These are phyloP conservation scores for Drosophila limbata DNA, from an alignment of 2,888 invertebrate species.

Conservation along the genomic window DNA sequence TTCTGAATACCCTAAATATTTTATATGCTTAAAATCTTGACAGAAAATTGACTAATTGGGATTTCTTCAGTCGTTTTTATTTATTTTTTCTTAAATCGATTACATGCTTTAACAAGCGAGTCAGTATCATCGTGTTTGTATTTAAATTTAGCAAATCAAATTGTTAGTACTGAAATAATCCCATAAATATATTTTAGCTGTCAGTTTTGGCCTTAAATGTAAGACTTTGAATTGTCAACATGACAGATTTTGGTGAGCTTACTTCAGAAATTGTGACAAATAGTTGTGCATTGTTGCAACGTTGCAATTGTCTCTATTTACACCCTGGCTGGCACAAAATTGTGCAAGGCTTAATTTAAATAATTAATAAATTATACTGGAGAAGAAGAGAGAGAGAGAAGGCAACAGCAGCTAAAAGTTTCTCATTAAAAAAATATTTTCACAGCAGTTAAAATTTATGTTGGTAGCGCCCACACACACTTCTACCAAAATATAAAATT, in stretches of 20 bases:
- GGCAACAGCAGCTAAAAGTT: slow-evolving; percentile 74
- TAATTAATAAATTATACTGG: slow-evolving; percentile 78
- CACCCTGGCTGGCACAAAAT: slow-evolving; percentile 51
- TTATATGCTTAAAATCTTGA: neutral
- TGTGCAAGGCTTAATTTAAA: slow-evolving; percentile 70
- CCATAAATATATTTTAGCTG: slow-evolving; percentile 38
- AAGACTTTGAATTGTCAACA: slow-evolving; percentile 21
- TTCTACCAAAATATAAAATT: slow-evolving; percentile 66
- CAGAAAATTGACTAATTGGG: neutral
- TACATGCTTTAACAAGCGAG: neutral
- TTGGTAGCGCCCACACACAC: slow-evolving; percentile 41
- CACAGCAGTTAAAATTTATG: slow-evolving; percentile 81
- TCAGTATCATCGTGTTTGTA: neutral
- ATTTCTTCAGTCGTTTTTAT: neutral
- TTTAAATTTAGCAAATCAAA: slow-evolving; percentile 4
- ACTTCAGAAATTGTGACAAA: slow-evolving; percentile 32
- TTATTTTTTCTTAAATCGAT: neutral
- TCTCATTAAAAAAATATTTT: slow-evolving; percentile 82
- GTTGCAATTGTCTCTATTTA: slow-evolving; percentile 31
- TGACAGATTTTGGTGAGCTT: slow-evolving; percentile 12
- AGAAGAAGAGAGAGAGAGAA: slow-evolving; percentile 3
- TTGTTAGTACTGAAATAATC: slow-evolving; percentile 4
- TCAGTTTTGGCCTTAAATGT: slow-evolving; percentile 19
- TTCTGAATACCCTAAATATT: no score
- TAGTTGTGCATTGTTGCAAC: slow-evolving; percentile 18